Evolutionary conservation across 1,140 invertebrate species (phyloP).

Genomic region (Anadara kagoshimensis): DNA sequence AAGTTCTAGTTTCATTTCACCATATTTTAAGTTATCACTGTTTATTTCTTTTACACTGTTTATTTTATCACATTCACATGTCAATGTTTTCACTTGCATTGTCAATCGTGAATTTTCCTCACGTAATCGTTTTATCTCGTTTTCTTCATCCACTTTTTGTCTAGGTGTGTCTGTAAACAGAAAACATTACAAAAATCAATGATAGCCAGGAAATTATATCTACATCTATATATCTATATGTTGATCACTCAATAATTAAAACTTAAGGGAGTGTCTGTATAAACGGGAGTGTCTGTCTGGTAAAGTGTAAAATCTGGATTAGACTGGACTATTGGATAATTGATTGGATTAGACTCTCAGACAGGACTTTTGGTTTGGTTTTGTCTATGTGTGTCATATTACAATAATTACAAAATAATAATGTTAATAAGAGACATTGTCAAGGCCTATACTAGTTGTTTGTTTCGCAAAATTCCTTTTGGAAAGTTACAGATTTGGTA

Average conservation of each 20-base stretch:
- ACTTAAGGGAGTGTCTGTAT: neutral
- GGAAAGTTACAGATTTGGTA: too few relatives aligned
- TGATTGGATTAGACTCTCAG: too few relatives aligned
- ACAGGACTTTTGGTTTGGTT: too few relatives aligned
- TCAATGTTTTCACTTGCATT: conserved; percentile 81
- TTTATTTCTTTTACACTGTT: conserved; percentile 71
- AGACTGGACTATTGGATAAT: too few relatives aligned
- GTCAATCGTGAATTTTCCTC: conserved; percentile 75
- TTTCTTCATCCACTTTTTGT: conserved; percentile 49
- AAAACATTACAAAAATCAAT: too few relatives aligned
- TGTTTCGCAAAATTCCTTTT: too few relatives aligned
- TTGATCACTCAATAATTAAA: neutral
- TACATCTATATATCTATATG: neutral
- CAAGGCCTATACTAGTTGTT: too few relatives aligned
- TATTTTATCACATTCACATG: too few relatives aligned
- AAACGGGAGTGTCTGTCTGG: neutral
- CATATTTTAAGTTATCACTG: conserved; percentile 48
- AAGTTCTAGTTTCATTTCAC: conserved; percentile 66
- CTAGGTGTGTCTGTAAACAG: conserved; percentile 12
- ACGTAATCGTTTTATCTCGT: conserved; percentile 53
- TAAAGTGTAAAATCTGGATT: too few relatives aligned
- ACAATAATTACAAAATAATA: too few relatives aligned
- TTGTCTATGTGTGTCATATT: too few relatives aligned
- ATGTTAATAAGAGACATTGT: too few relatives aligned
- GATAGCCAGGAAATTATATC: neutral